Conservation (phyloP, 2,888 invertebrate species). For the Thymelicus lineola region DNA sequence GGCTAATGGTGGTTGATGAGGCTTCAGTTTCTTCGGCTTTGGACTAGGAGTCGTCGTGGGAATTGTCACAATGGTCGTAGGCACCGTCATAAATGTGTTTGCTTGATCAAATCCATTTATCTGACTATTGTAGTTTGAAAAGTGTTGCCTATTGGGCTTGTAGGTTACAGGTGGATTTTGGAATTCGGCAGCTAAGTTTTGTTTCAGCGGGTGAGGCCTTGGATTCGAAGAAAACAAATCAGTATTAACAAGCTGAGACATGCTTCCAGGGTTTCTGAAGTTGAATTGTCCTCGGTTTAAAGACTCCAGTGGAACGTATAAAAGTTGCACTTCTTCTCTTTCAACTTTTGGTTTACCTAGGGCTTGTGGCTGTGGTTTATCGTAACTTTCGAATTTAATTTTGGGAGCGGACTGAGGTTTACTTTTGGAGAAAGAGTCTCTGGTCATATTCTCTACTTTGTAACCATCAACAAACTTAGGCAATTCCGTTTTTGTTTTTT, state of each 20-base stretch:
- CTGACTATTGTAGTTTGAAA: slow-evolving; percentile 66
- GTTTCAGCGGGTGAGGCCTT: slow-evolving; percentile 55
- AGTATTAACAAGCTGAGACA: slow-evolving; percentile 60
- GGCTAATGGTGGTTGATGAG: slow-evolving; percentile 94
- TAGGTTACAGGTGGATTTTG: slow-evolving; percentile 62
- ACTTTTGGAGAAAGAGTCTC: slow-evolving; percentile 54
- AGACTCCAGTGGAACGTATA: slow-evolving; percentile 93
- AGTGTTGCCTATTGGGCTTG: slow-evolving; percentile 60
- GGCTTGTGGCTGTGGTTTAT: slow-evolving; percentile 60
- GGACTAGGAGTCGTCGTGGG: slow-evolving; percentile 74
- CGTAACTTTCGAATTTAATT: slow-evolving; percentile 68
- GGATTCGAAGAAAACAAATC: slow-evolving; percentile 66
- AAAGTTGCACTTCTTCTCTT: slow-evolving; percentile 89
- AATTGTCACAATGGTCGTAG: slow-evolving; percentile 70
- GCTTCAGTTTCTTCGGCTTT: slow-evolving; percentile 86
- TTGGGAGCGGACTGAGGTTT: slow-evolving; percentile 73
- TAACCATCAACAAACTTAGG: slow-evolving; percentile 77
- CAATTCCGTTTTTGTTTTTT: slow-evolving; percentile 58
- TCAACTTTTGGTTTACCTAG: slow-evolving; percentile 65
- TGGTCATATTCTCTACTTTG: slow-evolving; percentile 64
- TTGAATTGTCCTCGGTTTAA: slow-evolving; percentile 83
- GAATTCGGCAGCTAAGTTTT: slow-evolving; percentile 57
- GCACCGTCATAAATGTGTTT: slow-evolving; percentile 69
- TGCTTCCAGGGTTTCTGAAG: slow-evolving; percentile 62
- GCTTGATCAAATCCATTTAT: slow-evolving; percentile 61